These are phyloP conservation scores for Penaeus japonicus DNA, from an alignment of 1,140 invertebrate species.

Conservation along the genomic window DNA sequence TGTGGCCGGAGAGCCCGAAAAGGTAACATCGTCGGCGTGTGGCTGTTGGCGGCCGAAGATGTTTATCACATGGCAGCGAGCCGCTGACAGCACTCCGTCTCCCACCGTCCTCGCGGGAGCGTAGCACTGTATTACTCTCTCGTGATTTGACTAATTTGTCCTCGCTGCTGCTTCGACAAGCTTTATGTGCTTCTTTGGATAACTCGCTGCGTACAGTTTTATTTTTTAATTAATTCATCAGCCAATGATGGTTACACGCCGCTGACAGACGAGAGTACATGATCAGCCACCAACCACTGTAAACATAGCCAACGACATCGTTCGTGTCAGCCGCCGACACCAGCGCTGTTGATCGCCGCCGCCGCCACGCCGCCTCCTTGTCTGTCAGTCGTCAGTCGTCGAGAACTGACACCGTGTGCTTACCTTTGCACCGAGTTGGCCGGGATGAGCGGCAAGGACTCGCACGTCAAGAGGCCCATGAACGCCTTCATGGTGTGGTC, in stretches of 20 bases:
- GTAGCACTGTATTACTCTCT: neutral
- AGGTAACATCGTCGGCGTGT: constrained; percentile 37
- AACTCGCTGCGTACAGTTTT: no score
- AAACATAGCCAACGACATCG: no score
- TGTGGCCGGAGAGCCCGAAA: constrained; percentile 54
- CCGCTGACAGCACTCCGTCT: constrained; percentile 38
- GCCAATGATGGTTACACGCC: no score
- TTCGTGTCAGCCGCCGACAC: no score
- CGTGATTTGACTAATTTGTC: neutral
- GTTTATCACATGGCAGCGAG: constrained; percentile 47
- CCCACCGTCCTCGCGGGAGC: constrained; percentile 18
- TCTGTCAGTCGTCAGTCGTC: neutral
- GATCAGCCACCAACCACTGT: no score
- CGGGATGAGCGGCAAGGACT: constrained; percentile 62
- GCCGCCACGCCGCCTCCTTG: no score
- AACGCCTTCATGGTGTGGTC: constrained; percentile 82
- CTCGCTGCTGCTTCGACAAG: neutral
- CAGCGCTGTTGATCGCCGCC: no score
- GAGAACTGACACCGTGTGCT: neutral
- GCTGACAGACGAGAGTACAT: no score
- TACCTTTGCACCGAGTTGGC: neutral
- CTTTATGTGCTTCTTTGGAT: no score
- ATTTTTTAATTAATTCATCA: no score
- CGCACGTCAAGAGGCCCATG: constrained; percentile 90
- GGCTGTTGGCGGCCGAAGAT: constrained; percentile 46